Conservation (phyloP, 2,113 vertebrate species). For the Plecotus auritus region DNA sequence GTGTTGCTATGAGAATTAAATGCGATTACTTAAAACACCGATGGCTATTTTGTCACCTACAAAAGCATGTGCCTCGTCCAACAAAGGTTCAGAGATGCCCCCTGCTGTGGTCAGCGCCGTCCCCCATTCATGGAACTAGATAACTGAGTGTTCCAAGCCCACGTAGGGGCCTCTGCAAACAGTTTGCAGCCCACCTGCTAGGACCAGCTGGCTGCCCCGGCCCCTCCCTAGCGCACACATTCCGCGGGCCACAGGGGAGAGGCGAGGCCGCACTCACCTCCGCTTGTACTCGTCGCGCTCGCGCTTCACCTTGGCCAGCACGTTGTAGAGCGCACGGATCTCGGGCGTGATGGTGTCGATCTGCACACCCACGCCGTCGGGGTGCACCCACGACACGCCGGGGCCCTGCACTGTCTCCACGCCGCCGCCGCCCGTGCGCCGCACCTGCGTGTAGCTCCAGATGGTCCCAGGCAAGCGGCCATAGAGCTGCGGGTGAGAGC, state of each 20-base stretch:
- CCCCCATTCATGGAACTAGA: not conserved
- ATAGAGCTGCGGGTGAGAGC: constrained; percentile 74
- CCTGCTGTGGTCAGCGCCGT: not conserved
- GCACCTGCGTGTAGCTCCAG: constrained; percentile 91
- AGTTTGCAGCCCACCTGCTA: constrained; percentile 17
- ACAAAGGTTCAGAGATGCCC: not conserved
- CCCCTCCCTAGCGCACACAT: not conserved
- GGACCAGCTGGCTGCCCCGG: not conserved
- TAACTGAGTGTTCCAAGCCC: not conserved
- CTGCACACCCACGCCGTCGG: constrained; percentile 97
- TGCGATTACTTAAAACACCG: not conserved
- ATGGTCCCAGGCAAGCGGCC: constrained; percentile 88
- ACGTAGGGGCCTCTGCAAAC: not conserved
- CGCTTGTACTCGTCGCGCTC: constrained; percentile 96
- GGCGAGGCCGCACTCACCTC: constrained; percentile 83
- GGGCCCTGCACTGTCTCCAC: constrained; percentile 88
- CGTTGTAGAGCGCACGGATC: constrained; percentile 97
- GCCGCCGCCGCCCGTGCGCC: constrained; percentile 85
- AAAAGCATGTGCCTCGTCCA: not conserved
- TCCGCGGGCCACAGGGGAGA: not conserved
- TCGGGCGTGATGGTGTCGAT: constrained; percentile 98
- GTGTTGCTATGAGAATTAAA: not conserved
- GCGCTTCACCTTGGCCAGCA: constrained; percentile 96
- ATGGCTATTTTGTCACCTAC: not conserved
- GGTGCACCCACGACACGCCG: constrained; percentile 94